Evolutionary conservation across 2,113 vertebrate species (phyloP).

Genomic region (Dryoscopus gambensis): DNA sequence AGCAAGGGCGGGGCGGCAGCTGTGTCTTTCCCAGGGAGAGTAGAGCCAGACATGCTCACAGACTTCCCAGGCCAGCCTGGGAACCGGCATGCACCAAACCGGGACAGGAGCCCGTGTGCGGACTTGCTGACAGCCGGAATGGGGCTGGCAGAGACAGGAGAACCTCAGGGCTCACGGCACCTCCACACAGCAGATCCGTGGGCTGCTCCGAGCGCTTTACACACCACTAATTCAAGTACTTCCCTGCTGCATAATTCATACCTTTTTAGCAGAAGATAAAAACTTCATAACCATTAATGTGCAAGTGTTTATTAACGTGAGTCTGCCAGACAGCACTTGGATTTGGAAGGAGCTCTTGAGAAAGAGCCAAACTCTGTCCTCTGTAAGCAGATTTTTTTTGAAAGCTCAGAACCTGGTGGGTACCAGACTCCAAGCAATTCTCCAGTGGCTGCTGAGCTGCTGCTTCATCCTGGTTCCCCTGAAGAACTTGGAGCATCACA

Average conservation of each 20-base stretch:
- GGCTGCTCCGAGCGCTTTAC: background rate
- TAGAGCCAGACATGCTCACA: background rate
- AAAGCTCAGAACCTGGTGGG: background rate
- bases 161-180: background rate
- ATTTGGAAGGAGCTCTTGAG: background rate
- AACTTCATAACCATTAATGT: background rate
- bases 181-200: background rate
- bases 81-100: background rate
- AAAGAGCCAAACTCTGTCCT: background rate
- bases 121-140: background rate
- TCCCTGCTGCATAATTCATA: background rate
- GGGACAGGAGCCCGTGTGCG: fast-evolving
- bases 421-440: background rate
- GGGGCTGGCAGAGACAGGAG: background rate
- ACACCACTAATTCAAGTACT: background rate
- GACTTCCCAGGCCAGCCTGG: background rate
- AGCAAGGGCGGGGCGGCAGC: fast-evolving
- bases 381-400: background rate
- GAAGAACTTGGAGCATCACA: background rate
- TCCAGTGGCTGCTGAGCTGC: background rate
- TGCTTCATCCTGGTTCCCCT: background rate
- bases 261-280: constrained; percentile 7
- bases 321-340: background rate
- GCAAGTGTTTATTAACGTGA: background rate
- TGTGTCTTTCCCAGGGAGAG: background rate